These are phyloP conservation scores for Ramazzottius varieornatus DNA, from an alignment of 2,888 invertebrate species.

Conservation along the genomic window DNA sequence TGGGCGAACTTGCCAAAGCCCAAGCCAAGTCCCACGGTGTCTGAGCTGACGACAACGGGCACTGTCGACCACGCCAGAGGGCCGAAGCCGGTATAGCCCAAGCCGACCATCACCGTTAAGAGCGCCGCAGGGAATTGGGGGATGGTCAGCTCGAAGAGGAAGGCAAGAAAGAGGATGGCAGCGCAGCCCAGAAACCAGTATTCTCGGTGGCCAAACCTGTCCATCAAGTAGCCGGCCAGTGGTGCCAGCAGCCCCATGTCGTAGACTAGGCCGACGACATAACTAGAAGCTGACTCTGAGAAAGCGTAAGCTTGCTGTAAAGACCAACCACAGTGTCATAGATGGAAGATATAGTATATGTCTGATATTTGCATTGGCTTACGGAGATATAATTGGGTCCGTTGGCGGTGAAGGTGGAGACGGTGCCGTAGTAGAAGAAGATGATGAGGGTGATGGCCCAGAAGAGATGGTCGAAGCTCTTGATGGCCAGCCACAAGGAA, in stretches of 20 bases:
- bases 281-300: background rate
- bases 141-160: background rate
- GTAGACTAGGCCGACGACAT: background rate
- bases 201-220: background rate
- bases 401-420: no score
- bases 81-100: background rate
- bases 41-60: background rate
- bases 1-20: background rate
- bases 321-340: no score
- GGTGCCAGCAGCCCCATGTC: background rate
- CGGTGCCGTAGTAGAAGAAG: no score
- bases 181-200: background rate
- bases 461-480: no score
- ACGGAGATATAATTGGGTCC: no score
- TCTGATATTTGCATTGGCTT: no score
- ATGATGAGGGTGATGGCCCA: no score
- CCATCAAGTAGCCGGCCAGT: background rate
- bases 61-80: background rate
- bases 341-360: no score
- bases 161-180: background rate
- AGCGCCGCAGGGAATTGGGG: background rate
- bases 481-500: no score
- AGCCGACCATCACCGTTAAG: background rate
- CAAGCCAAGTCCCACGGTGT: background rate
- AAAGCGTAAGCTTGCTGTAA: background rate